phyloP scores from a whole-genome alignment of 2,888 invertebrate genomes.

The Amphipoea oculea region DNA sequence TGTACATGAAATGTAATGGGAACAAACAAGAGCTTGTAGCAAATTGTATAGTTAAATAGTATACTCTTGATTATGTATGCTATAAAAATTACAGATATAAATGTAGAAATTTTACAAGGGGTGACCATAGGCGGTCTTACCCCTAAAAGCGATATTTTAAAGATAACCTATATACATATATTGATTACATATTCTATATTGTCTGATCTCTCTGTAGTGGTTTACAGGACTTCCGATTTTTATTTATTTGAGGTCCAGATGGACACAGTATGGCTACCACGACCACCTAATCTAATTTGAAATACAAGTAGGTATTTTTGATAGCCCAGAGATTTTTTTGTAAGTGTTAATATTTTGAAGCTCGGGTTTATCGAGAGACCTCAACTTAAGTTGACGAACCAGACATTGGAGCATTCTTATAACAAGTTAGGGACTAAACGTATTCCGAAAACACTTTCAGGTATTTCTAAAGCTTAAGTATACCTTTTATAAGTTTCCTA shows the following conservation, averaged over 20 bases:
- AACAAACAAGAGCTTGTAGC: neutral
- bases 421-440: neutral
- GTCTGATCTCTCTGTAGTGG: no score
- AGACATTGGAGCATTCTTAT: neutral
- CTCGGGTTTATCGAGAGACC: neutral
- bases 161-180: no score
- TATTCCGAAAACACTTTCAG: neutral
- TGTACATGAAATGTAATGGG: neutral
- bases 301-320: neutral
- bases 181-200: no score
- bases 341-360: neutral
- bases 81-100: no score
- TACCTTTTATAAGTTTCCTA: neutral
- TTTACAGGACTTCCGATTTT: no score
- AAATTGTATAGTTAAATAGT: neutral
- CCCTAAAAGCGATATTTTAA: no score
- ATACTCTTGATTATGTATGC: no score
- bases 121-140: no score
- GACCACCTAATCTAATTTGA: neutral
- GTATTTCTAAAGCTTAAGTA: neutral
- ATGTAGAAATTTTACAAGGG: no score
- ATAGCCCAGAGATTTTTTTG: neutral
- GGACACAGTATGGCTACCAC: no score
- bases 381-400: neutral
- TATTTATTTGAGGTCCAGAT: no score